Percentiles rank a stretch among this genome's conserved stretches.
Conservation (phyloP, 2,888 invertebrate species). For the Sminthurides aquaticus region DNA sequence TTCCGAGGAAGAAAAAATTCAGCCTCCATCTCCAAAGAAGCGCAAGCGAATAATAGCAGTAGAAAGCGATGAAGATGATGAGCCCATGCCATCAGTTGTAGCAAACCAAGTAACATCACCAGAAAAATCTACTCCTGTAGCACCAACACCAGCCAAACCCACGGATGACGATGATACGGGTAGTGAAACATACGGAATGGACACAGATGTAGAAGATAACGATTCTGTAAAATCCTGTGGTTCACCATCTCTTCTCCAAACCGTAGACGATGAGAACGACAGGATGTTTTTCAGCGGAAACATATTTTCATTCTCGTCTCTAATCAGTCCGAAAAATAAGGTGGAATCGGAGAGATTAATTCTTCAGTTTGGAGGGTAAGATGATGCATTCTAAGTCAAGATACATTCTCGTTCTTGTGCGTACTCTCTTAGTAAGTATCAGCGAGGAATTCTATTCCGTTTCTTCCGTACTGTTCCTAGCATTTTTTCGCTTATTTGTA, state of each 20-base stretch:
- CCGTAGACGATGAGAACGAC: background rate
- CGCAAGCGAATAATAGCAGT: constrained; percentile 11
- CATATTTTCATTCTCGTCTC: background rate
- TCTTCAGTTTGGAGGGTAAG: background rate
- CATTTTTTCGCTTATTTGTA: no score
- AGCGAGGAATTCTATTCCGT: no score
- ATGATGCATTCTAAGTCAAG: no score
- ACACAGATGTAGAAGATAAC: background rate
- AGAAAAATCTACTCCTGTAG: background rate
- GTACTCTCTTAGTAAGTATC: no score
- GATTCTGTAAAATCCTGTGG: background rate
- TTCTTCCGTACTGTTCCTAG: no score
- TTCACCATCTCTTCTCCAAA: background rate
- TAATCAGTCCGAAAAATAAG: background rate
- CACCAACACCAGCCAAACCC: background rate
- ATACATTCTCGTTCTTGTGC: no score
- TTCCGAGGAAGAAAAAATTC: background rate
- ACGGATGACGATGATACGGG: background rate
- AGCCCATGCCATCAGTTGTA: constrained; percentile 7
- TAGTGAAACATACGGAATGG: background rate
- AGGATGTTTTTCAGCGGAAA: background rate
- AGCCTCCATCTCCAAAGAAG: background rate
- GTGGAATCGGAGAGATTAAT: background rate
- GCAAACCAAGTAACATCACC: background rate
- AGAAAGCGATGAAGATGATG: constrained; percentile 18